Percentiles rank a stretch among this genome's conserved stretches.
Conservation (phyloP, 1,140 invertebrate genomes). For the Chelonus insularis region DNA sequence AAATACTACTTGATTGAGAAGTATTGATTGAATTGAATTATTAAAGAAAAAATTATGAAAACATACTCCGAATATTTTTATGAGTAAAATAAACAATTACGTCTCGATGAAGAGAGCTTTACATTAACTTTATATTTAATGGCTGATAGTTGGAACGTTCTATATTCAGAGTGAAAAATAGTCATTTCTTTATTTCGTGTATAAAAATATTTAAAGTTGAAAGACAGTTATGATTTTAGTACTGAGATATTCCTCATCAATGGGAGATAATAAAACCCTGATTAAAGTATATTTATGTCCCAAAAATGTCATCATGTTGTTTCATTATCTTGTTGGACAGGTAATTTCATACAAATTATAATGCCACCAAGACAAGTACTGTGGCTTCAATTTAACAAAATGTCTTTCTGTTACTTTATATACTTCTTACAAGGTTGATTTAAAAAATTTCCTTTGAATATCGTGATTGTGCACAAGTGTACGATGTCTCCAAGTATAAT, state of each 20-base stretch:
- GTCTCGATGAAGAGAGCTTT: too few species aligned
- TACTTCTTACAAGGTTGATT: background rate
- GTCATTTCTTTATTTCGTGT: too few species aligned
- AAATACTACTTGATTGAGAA: too few species aligned
- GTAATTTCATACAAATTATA: slow-evolving; percentile 15
- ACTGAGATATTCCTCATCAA: background rate
- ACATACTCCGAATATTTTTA: too few species aligned
- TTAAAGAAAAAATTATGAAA: too few species aligned
- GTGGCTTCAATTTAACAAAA: background rate
- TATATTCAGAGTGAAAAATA: background rate
- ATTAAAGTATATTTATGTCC: slow-evolving; percentile 1
- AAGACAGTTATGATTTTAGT: too few species aligned
- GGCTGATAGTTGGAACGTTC: too few species aligned
- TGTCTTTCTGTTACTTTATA: background rate
- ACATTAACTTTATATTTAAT: too few species aligned
- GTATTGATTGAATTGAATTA: too few species aligned
- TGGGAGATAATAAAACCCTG: background rate
- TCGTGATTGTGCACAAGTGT: slow-evolving; percentile 13
- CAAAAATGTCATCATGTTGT: slow-evolving; percentile 14
- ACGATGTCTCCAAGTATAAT: slow-evolving; percentile 12
- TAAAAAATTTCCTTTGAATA: background rate
- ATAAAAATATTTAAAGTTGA: too few species aligned
- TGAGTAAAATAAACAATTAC: too few species aligned
- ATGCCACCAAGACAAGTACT: background rate
- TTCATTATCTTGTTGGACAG: slow-evolving; percentile 16